Evolutionary conservation across 2,797 vertebrate species (phyloP), one percentile per base, ranked within the genome.

Genomic region (Philypnodon macrostomus): DNA sequence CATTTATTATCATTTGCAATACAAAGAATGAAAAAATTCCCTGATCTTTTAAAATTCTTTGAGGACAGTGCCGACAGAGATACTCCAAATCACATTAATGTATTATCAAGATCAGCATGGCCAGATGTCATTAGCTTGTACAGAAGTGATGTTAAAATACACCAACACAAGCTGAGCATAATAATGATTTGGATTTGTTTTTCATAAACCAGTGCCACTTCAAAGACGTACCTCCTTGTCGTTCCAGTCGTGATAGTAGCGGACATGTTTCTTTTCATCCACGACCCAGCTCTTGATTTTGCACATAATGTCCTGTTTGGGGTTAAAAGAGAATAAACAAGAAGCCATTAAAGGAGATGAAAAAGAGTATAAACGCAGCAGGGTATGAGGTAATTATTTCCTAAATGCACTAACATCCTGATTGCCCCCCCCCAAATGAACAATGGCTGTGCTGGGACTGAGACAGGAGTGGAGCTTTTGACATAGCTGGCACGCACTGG

Each of bases 241-340:
- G 81, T 95, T 96, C 94, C 92, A 93, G 55, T 95, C 92, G 51
- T 84, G 94, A 90, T 90, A 92, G 91, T 91, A 93, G 67, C 92
- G 92, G 69, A 95, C 88, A 75, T 92, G 91, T 86, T 95, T 94
- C 91, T 94, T 97, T 89, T 97, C 92, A 89, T 96, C 93, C 86
- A 90, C 80, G 77, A 96, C 90, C 94, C 93, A 93, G 87, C 89
- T 92, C 92, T 95, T 95, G 89, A 96, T 94, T 95, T 95, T 94
- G 90, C 93, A 94, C 92, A 96, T 96, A 90, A 94, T 87, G 33
- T 96, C 97, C 95, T 98, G 90, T 40, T 76, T 75, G 85, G 83
- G 80, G 93, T 90, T 87, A 89, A 91, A 88, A 87, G 81, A 81
- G 85, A 91, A 91, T 85, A 89, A 91, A 90, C 89, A 86, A 91